These are phyloP conservation scores for Ptiloglossa arizonensis DNA, from an alignment of 1,140 invertebrate genomes.

Conservation along the genomic window DNA sequence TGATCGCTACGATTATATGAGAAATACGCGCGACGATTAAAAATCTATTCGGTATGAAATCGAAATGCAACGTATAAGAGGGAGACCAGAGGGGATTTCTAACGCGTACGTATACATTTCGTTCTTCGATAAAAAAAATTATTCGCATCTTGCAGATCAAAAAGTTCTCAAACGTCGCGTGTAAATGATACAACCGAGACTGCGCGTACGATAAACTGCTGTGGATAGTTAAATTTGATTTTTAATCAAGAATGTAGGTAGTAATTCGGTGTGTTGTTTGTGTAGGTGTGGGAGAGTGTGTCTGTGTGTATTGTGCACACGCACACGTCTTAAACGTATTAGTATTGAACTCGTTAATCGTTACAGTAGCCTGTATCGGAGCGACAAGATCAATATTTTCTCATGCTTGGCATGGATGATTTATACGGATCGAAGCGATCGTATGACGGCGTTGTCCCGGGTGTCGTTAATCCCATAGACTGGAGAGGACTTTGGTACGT, in stretches of 20 bases:
- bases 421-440: conserved; percentile 80
- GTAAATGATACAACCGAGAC: not conserved
- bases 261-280: conserved; percentile 13
- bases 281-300: too few relatives aligned
- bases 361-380: not conserved
- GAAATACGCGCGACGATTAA: too few relatives aligned
- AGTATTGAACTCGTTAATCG: conserved; percentile 7
- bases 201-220: conserved; percentile 1
- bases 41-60: not conserved
- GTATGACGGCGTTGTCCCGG: conserved; percentile 76
- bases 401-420: conserved; percentile 77
- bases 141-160: not conserved
- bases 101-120: not conserved
- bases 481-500: conserved; percentile 78
- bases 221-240: conserved; percentile 8
- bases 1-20: too few relatives aligned
- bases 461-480: conserved; percentile 75
- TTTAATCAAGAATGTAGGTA: conserved; percentile 4
- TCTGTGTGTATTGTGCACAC: not conserved
- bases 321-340: not conserved
- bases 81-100: not conserved
- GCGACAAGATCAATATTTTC: conserved; percentile 74
- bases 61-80: not conserved
- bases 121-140: not conserved
- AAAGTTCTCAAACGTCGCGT: not conserved